phyloP scores from a whole-genome alignment of 2,113 vertebrate species.

The Pseudolaguvia tuberculata region DNA sequence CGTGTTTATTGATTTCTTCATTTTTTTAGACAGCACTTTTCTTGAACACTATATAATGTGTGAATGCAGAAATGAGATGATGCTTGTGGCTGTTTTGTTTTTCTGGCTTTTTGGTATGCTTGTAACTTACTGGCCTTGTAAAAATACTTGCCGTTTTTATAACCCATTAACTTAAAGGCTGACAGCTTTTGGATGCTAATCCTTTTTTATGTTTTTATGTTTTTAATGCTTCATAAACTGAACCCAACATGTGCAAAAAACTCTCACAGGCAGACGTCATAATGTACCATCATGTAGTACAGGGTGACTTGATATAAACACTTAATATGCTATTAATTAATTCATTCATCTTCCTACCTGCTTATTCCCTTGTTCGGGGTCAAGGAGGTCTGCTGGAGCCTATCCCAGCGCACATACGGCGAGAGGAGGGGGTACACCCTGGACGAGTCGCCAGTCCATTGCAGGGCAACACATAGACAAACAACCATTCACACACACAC shows the following conservation, averaged over 20 bases:
- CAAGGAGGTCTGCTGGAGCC: too few relatives aligned
- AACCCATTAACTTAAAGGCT: constrained; percentile 60
- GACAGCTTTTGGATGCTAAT: constrained; percentile 61
- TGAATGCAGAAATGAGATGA: constrained; percentile 56
- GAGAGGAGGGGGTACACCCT: too few relatives aligned
- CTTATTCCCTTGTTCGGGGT: too few relatives aligned
- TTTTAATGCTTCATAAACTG: not conserved
- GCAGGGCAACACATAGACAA: too few relatives aligned
- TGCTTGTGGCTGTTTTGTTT: constrained; percentile 60
- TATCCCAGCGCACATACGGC: too few relatives aligned
- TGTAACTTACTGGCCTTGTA: constrained; percentile 60
- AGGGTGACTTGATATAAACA: not conserved
- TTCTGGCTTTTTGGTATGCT: constrained; percentile 54
- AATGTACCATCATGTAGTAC: not conserved
- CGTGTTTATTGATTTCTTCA: not conserved
- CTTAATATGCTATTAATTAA: not conserved
- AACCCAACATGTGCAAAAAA: not conserved
- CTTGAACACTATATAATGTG: constrained; percentile 37
- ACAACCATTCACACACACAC: too few relatives aligned
- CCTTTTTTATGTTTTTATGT: constrained; percentile 56
- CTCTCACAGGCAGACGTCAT: not conserved
- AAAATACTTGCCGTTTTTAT: constrained; percentile 54
- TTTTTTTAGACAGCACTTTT: constrained; percentile 13
- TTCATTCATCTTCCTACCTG: too few relatives aligned
- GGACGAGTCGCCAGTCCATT: too few relatives aligned